Percentiles rank a stretch among this genome's conserved stretches.
phyloP scores from a whole-genome alignment of 2,888 invertebrate genomes.

The Listrodromus nycthemerus region DNA sequence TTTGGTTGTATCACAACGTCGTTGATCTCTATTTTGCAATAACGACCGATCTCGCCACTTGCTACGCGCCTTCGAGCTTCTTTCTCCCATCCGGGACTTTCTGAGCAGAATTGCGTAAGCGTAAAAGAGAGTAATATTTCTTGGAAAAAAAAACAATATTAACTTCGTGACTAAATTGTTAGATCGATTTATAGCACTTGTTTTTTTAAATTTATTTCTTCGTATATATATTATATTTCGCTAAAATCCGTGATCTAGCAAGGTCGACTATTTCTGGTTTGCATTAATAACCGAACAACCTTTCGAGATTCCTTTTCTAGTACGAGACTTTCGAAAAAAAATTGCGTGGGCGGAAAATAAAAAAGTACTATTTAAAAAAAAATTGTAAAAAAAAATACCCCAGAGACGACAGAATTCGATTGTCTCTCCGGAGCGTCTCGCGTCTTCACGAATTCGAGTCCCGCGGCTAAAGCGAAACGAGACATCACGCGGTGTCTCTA shows the following conservation, averaged over 20 bases:
- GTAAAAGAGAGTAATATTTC: neutral
- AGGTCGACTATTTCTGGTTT: too few species aligned
- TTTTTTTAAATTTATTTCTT: neutral
- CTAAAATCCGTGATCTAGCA: too few species aligned
- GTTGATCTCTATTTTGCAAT: neutral
- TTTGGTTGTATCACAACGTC: slow-evolving; percentile 29
- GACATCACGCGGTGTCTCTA: slow-evolving; percentile 23
- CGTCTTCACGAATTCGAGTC: slow-evolving; percentile 4
- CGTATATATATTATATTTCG: too few species aligned
- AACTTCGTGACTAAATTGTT: too few species aligned
- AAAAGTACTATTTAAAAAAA: neutral
- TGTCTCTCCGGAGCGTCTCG: neutral
- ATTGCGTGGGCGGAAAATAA: neutral
- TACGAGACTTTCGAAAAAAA: slow-evolving; percentile 3
- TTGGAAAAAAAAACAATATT: neutral
- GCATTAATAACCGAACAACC: neutral
- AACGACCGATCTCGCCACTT: neutral
- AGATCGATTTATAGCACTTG: too few species aligned
- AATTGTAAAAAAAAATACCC: neutral
- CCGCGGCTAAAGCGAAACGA: slow-evolving; percentile 2
- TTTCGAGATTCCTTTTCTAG: neutral
- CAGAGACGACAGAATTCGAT: slow-evolving; percentile 4
- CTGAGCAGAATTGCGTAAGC: slow-evolving; percentile 2
- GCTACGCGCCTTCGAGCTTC: neutral
- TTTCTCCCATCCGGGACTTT: neutral